Base-by-base conservation (phyloP, 1,140 invertebrate genomes). In the Phocides pigmalion region DNA sequence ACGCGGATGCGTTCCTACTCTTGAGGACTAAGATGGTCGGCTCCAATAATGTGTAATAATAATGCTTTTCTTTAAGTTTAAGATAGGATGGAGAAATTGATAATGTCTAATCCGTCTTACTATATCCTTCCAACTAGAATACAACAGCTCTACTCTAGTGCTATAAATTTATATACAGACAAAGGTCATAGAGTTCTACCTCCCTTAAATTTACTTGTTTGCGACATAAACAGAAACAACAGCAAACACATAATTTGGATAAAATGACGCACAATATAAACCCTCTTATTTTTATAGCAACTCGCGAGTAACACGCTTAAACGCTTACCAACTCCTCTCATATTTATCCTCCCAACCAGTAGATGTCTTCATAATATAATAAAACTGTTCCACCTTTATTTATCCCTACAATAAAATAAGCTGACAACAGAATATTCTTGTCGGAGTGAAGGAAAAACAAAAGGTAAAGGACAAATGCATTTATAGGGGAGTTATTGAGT, bases 401-500 rank as follows among this genome's bases (percentile, higher is more conserved):
- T 77, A 68, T 74, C 70, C 72, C 62, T 71, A 70, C 74, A 79
- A 80, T 76, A 73, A 80, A 81, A 76, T 81, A 77, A 74, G 64
- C 70, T 72, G 68, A 69, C 72, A 69, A 62, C 63, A 69, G 66
- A 70, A 76, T 70, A 56, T 67, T 49, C 51, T 63, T 67, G 54
- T 53, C 15, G 62, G 70, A 46, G 53, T 42, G 28, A 19, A 62
- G 51, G 72, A 61, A 59, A 77, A 71, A 81, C 71, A 72, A 72
- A 67, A 74, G 69, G 72, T 70, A 73, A 76, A 72, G 65, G 69
- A 76, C 58, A 78, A 83, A 77, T 78, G 83, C 76, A 83, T 81
- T 82, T 75, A 73, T 76, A 71, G 63, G 63, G 63, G 47, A 68
- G 64, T 79, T 84, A 83, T 83, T 78, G 81, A 81, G 78, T 87